A percentile compares a stretch with the other conserved stretches of the same genome.
Conservation (phyloP, 2,888 invertebrate species). For the Tetramorium bicarinatum region DNA sequence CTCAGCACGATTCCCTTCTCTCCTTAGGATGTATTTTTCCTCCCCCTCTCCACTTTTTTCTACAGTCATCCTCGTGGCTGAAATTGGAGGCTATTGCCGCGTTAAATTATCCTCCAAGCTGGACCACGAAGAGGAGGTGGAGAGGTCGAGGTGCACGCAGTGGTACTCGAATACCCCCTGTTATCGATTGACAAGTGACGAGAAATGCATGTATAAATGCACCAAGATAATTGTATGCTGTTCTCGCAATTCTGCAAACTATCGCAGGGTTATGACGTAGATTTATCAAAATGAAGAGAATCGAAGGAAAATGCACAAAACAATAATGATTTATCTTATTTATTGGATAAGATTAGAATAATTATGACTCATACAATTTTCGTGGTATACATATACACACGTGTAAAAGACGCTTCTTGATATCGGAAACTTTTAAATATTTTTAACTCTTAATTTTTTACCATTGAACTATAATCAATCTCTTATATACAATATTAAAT, state of each 20-base stretch:
- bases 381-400: neutral
- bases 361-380: neutral
- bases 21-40: constrained; percentile 20
- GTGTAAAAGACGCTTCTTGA: neutral
- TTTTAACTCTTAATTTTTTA: neutral
- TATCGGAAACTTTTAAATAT: neutral
- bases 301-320: neutral
- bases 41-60: constrained; percentile 28
- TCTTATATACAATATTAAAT: neutral
- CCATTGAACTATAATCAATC: neutral
- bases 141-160: constrained; percentile 4
- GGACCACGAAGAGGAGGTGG: neutral
- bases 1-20: constrained; percentile 37
- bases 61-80: neutral
- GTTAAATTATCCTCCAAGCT: neutral
- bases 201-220: constrained; percentile 28
- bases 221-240: neutral
- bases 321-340: neutral
- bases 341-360: constrained; percentile 2
- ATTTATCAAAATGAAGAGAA: neutral
- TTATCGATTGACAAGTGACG: constrained; percentile 62
- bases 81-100: neutral
- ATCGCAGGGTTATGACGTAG: neutral
- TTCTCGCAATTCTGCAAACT: neutral
- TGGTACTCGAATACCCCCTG: constrained; percentile 24